These are phyloP conservation scores for Sabatieria punctata DNA, from an alignment of 2,888 invertebrate genomes.

Conservation along the genomic window DNA sequence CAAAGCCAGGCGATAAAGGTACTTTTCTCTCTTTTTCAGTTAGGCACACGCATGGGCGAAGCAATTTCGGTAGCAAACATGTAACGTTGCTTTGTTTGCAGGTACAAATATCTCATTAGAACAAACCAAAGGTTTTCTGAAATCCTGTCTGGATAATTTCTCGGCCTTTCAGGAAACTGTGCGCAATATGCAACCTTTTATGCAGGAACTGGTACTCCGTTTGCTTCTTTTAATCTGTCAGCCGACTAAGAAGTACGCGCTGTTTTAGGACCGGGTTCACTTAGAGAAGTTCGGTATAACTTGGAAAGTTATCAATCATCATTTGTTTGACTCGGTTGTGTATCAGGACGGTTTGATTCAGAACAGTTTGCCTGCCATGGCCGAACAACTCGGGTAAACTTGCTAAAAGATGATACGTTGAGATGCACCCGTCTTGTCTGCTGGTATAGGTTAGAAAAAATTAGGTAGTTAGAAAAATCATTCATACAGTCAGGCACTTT, in stretches of 20 bases:
- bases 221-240: not conserved
- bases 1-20: no score
- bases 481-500: no score
- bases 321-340: slow-evolving; percentile 45
- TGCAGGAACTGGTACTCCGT: slow-evolving; percentile 40
- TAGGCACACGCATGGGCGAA: not conserved
- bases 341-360: slow-evolving; percentile 43
- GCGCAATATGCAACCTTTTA: slow-evolving; percentile 33
- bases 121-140: slow-evolving; percentile 42
- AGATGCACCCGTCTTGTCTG: no score
- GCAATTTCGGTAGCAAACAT: not conserved
- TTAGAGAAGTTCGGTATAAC: slow-evolving; percentile 46
- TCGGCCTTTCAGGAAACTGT: slow-evolving; percentile 43
- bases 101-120: slow-evolving; percentile 17
- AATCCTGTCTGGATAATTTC: slow-evolving; percentile 46
- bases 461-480: no score
- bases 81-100: not conserved
- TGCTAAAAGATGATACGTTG: no score
- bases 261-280: slow-evolving; percentile 44
- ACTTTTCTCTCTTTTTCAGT: no score
- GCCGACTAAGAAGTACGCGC: not conserved
- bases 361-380: slow-evolving; percentile 41
- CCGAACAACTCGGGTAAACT: slow-evolving; percentile 38
- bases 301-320: slow-evolving; percentile 51
- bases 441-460: no score